These are phyloP conservation scores for Myotis vivesi DNA, from an alignment of 2,797 vertebrate species.

Conservation along the genomic window DNA sequence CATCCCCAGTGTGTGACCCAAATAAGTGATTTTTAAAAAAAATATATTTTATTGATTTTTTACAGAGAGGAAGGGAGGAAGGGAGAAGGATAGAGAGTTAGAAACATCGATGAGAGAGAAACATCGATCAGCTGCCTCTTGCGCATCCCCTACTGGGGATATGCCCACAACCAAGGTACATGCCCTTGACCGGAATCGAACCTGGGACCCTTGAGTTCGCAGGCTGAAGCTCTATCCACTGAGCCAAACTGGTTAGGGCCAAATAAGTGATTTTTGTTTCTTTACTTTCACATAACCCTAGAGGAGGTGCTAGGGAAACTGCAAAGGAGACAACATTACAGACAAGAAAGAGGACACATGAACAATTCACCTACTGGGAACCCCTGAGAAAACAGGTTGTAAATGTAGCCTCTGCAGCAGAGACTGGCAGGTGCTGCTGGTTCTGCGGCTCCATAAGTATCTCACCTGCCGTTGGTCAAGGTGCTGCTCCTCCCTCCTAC, in stretches of 20 bases:
- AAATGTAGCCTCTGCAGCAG: rapidly evolving
- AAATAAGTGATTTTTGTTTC: background rate
- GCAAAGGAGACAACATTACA: background rate
- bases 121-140: too few species aligned
- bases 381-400: background rate
- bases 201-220: too few species aligned
- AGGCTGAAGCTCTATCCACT: too few species aligned
- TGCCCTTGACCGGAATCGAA: too few species aligned
- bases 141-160: too few species aligned
- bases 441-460: background rate
- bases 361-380: background rate
- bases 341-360: background rate
- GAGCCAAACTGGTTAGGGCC: too few species aligned
- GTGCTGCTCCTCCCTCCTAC: background rate
- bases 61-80: too few species aligned
- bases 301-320: background rate
- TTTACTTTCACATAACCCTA: background rate
- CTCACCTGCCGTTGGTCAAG: rapidly evolving
- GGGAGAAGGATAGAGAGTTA: too few species aligned
- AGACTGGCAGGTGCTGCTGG: rapidly evolving
- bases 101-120: too few species aligned
- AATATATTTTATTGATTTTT: too few species aligned
- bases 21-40: background rate
- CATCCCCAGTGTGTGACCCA: background rate
- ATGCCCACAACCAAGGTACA: too few species aligned